These are phyloP conservation scores for Eriosoma lanigerum DNA, from an alignment of 1,140 invertebrate genomes.

Conservation along the genomic window DNA sequence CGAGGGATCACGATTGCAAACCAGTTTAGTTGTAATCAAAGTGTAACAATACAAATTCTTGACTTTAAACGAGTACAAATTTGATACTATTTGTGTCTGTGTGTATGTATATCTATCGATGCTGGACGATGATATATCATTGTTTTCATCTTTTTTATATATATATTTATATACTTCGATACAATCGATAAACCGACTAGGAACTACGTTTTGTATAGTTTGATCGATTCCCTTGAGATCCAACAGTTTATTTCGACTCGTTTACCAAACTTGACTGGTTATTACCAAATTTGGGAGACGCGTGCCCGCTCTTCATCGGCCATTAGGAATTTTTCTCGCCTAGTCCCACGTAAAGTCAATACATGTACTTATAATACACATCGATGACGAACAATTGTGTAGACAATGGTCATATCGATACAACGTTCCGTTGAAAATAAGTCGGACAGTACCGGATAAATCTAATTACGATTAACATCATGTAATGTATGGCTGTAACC, in stretches of 20 bases:
- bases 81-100: slow-evolving; percentile 33
- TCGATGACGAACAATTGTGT: not conserved
- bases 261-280: slow-evolving; percentile 42
- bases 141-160: slow-evolving; percentile 2
- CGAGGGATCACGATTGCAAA: slow-evolving; percentile 12
- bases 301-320: slow-evolving; percentile 37
- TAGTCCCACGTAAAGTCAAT: not conserved
- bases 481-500: too few relatives aligned
- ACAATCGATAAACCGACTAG: slow-evolving; percentile 32
- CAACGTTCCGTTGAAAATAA: not conserved
- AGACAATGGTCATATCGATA: not conserved
- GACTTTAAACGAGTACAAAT: slow-evolving; percentile 18
- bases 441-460: not conserved
- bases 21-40: slow-evolving; percentile 18
- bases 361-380: not conserved
- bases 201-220: not conserved
- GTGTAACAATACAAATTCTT: slow-evolving; percentile 39
- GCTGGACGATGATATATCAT: not conserved
- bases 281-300: slow-evolving; percentile 45
- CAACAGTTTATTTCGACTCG: slow-evolving; percentile 44
- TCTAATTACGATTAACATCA: too few relatives aligned
- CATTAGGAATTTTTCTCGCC: slow-evolving; percentile 48
- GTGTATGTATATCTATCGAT: not conserved
- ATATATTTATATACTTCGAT: slow-evolving; percentile 1
- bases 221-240: slow-evolving; percentile 33